Base-by-base conservation (phyloP, 2,888 invertebrate species). In the Opisthograptis luteolata region DNA sequence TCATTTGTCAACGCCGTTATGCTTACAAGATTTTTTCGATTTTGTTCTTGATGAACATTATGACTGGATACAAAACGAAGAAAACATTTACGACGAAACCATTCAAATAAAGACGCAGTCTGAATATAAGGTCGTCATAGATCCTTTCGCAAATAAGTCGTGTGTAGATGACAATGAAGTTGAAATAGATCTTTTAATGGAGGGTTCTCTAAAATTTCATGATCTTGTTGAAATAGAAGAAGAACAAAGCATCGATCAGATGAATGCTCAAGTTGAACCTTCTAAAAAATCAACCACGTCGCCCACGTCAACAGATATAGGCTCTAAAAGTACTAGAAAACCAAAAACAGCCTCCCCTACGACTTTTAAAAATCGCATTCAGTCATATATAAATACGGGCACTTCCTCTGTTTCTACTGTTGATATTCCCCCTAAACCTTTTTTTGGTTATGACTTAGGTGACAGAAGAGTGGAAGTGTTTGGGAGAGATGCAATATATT, bases 11-110 rank as follows among this genome's bases (percentile, higher is more conserved):
- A 92, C 92, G 27, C 87, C 92, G 2, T 65, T 92, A 15, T 89
- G 91, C 55, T 72, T 92, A 30, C 86, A 90, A 72, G 92, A 92
- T 62, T 92, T 92, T 70, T 90, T 87, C 67, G 87, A 92, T 58
- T 92, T 87, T 66, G 81, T 91, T 15, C 68, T 87, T 35, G 83
- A 87, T 49, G 92, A 92, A 61, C 79, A 91, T 52, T 81, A 77
- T 58, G 83, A 84, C 5, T 92, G 92, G 92, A 80, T 92, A 36
- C 71, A 83, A 66, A 72, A 76, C 2, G 81, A 86, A 64, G 88
- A 88, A 73, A 75, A 65, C 58, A 59, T 68, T 0, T 87, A 89
- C 50, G 80, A 87, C 42, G 76, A 79, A 58, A 60, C 64, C 10
- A 45, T 77, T 19, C 28, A 65, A 10, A 24, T 70, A 2, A 74